Percentiles rank a stretch among this genome's conserved stretches.
These are phyloP conservation scores for Melanerpes aurifrons DNA, from an alignment of 2,113 vertebrate species.

Conservation along the genomic window DNA sequence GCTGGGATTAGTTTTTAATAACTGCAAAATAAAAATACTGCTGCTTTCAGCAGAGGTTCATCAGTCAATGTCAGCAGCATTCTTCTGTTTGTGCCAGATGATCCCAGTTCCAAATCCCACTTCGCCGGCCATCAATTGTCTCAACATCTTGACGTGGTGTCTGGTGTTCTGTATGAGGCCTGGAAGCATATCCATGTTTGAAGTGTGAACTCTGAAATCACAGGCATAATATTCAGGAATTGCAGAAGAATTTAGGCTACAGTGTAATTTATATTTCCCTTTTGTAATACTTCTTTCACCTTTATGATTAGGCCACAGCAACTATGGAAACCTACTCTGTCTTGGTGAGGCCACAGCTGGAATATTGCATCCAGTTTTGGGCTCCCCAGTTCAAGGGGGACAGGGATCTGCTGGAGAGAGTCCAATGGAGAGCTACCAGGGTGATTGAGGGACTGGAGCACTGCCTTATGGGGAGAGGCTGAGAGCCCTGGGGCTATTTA, in stretches of 20 bases:
- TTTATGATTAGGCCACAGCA: not conserved
- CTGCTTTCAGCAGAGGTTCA: not conserved
- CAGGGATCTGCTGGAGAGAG: too few relatives aligned
- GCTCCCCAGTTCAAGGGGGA: too few relatives aligned
- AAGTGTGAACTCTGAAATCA: not conserved
- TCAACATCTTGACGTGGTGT: not conserved
- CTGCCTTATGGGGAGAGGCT: too few relatives aligned
- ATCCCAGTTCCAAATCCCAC: not conserved
- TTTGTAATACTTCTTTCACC: not conserved
- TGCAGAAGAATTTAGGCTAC: not conserved
- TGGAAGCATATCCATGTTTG: not conserved
- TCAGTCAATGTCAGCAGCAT: not conserved
- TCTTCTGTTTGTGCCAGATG: not conserved
- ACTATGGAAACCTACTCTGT: not conserved
- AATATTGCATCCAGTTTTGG: too few relatives aligned
- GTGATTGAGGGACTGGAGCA: too few relatives aligned
- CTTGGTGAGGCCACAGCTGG: too few relatives aligned
- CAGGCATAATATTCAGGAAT: not conserved
- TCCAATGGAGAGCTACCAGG: too few relatives aligned
- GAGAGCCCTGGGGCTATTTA: too few relatives aligned
- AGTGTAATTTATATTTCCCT: not conserved
- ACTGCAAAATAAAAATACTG: not conserved
- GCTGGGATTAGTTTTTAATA: slow-evolving; percentile 3
- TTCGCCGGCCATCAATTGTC: not conserved
- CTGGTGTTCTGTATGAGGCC: not conserved